A percentile compares a stretch with the other conserved stretches of the same genome.
Conservation (phyloP, 92 coral and sea anemone species). For the Porites cylindrica region DNA sequence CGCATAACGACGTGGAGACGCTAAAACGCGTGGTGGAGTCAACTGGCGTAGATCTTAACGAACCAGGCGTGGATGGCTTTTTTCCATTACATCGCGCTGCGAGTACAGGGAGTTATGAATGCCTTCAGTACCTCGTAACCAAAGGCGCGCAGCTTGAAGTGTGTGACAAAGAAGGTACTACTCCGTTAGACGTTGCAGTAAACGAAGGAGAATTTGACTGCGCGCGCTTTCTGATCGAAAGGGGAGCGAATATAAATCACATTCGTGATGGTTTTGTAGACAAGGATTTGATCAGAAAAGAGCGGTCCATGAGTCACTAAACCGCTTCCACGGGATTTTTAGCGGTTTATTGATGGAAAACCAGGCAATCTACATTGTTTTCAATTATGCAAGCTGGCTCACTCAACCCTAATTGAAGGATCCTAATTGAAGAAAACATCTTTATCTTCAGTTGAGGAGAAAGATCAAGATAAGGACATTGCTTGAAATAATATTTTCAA, state of each 20-base stretch:
- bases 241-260: conserved; percentile 86
- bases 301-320: conserved; percentile 29
- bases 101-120: conserved; percentile 86
- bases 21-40: conserved; percentile 73
- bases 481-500: too few relatives aligned
- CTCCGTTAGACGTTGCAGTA: conserved; percentile 93
- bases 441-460: not conserved
- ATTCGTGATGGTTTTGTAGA: conserved; percentile 90
- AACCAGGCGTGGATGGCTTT: conserved; percentile 83
- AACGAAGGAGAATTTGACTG: conserved; percentile 96
- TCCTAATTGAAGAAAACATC: too few relatives aligned
- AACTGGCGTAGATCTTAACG: conserved; percentile 69
- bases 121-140: conserved; percentile 77
- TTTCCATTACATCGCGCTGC: conserved; percentile 93
- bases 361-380: too few relatives aligned
- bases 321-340: too few relatives aligned
- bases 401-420: too few relatives aligned
- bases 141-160: conserved; percentile 92
- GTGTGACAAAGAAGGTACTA: conserved; percentile 76
- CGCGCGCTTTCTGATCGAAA: conserved; percentile 79
- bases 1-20: conserved; percentile 84
- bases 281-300: conserved; percentile 27
- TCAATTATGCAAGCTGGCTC: too few relatives aligned
- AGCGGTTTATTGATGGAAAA: too few relatives aligned
- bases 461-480: not conserved